A percentile compares a stretch with the other conserved stretches of the same genome.
Evolutionary conservation across 2,888 invertebrate genomes (phyloP).

Genomic region (Temnothorax ravouxi): DNA sequence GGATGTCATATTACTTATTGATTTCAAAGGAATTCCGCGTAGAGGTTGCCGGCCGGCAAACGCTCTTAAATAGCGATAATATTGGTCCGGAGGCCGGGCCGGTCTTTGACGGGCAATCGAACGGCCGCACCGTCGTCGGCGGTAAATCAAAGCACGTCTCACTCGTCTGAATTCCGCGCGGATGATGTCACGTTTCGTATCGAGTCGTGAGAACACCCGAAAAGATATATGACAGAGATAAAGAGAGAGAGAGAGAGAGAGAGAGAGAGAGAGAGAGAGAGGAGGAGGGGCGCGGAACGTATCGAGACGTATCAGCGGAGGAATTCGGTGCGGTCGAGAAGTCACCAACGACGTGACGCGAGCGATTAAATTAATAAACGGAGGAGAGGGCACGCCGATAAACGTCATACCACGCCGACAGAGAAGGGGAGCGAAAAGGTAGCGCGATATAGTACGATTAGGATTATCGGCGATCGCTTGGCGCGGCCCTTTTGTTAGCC

Average conservation of each 20-base stretch:
- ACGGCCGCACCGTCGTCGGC: conserved; percentile 51
- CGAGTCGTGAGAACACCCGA: conserved; percentile 72
- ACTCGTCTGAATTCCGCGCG: conserved; percentile 70
- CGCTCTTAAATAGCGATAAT: conserved; percentile 73
- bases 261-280: not conserved
- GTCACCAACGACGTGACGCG: conserved; percentile 36
- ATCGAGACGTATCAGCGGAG: conserved; percentile 21
- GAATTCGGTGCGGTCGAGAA: conserved; percentile 43
- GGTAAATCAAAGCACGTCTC: conserved; percentile 66
- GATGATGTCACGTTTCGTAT: conserved; percentile 75
- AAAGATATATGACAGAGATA: conserved; percentile 42
- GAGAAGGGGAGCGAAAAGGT: not conserved
- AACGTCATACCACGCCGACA: not conserved
- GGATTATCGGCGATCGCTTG: conserved; percentile 43
- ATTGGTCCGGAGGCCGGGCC: conserved; percentile 62
- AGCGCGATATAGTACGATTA: conserved; percentile 50
- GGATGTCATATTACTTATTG: conserved; percentile 79
- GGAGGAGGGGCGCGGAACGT: conserved; percentile 1
- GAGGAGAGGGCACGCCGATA: conserved; percentile 28
- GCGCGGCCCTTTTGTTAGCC: conserved; percentile 21
- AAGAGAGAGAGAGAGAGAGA: not conserved
- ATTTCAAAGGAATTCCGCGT: conserved; percentile 71
- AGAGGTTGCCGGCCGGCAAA: conserved; percentile 62
- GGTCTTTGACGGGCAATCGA: conserved; percentile 74
- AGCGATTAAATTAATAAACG: conserved; percentile 58